Base-by-base conservation (phyloP, 1,140 invertebrate species). In the Chionoecetes opilio region DNA sequence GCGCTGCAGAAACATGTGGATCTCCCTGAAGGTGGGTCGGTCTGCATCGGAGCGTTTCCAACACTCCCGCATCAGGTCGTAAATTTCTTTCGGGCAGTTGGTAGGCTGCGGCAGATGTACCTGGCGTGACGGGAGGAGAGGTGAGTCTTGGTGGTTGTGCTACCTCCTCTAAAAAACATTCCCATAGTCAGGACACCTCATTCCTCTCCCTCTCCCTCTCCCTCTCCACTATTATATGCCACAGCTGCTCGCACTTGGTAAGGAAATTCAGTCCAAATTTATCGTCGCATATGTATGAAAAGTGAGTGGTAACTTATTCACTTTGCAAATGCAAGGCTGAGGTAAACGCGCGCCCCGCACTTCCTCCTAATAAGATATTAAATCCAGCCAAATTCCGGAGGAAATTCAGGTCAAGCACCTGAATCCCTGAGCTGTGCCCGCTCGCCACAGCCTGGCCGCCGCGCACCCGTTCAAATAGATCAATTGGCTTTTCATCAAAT, bases 21-120 rank as follows among this genome's bases (percentile, higher is more conserved):
- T 98, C 96, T 98, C 98, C 90, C 98, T 97, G 97, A 98, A 98
- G 53, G 97, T 97, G 0, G 98, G 98, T 82, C 98, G 97, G 85
- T 98, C 97, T n/a, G 97, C 97, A 87, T 97, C 97, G 41, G 97
- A 97, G 63, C 98, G 97, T 96, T 98, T 98, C 98, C 98, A 98
- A 97, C 98, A 98, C 96, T 98, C 98, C 32, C 97, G 97, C 98
- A 98, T 98, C 96, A 98, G 97, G 96, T 98, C 98, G 97, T 98
- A 98, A 88, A 98, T 97, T 96, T 98, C 98, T 93, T 97, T 97
- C 0, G 98, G 97, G 96, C 98, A 98, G 63, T 97, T 97, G 63
- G 97, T 96, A 2, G 98, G 98, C 84, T 97, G 96, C 11, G 97
- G 96, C 94, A 98, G 96, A 93, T 95, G 96, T 91, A 96, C 96